A percentile compares a stretch with the other conserved stretches of the same genome.
phyloP scores from a whole-genome alignment of 1,140 invertebrate species.

The Trinorchestia longiramus region DNA sequence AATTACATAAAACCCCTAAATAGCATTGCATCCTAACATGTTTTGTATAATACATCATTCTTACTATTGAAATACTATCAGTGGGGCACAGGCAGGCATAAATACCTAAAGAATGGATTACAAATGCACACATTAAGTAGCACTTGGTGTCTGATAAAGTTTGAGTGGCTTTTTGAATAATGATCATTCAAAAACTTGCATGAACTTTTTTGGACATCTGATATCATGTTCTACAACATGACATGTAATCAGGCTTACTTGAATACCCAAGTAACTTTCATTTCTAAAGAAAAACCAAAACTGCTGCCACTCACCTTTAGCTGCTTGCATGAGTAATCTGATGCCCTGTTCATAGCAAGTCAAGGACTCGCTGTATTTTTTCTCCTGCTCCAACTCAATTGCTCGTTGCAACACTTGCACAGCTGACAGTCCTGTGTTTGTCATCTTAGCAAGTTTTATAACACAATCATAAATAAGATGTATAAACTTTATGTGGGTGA shows the following conservation, averaged over 20 bases:
- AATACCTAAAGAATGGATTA: not conserved
- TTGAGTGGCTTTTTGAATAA: too few relatives aligned
- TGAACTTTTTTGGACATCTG: too few relatives aligned
- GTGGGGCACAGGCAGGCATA: not conserved
- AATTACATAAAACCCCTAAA: not conserved
- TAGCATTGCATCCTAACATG: not conserved
- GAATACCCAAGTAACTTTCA: not conserved
- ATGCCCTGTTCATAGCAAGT: slow-evolving; percentile 63
- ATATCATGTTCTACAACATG: not conserved
- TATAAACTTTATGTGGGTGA: not conserved
- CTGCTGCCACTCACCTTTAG: slow-evolving; percentile 59
- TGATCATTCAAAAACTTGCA: too few relatives aligned
- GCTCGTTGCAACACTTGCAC: slow-evolving; percentile 60
- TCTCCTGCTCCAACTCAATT: slow-evolving; percentile 59
- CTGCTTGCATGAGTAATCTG: slow-evolving; percentile 58
- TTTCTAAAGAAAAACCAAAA: too few relatives aligned
- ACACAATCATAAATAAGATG: not conserved
- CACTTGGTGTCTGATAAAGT: too few relatives aligned
- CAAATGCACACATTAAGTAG: too few relatives aligned
- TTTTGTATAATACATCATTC: not conserved
- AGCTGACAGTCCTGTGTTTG: slow-evolving; percentile 47
- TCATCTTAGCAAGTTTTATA: not conserved
- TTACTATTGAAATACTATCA: too few relatives aligned
- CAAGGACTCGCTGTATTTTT: slow-evolving; percentile 59
- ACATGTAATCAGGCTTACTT: not conserved